Conservation (phyloP, 2,113 vertebrate genomes). For the Hystrix cristata region DNA sequence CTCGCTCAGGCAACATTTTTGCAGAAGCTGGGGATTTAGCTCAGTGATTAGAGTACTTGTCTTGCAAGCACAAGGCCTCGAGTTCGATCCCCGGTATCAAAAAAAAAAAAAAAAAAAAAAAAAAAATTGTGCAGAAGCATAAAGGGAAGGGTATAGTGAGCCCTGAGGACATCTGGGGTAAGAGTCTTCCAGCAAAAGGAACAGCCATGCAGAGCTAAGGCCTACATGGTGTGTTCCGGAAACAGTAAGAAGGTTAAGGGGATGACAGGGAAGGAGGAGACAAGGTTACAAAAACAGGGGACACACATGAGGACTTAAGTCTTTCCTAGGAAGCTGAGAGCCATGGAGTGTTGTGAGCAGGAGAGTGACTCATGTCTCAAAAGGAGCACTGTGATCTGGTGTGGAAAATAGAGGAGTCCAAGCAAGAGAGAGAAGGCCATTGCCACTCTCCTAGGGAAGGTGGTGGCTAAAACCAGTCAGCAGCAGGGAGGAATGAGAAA, state of each 20-base stretch:
- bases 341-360: not conserved
- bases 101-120: too few relatives aligned
- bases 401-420: not conserved
- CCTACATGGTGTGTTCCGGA: accelerated
- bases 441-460: not conserved
- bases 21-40: not conserved
- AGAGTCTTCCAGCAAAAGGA: not conserved
- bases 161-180: not conserved
- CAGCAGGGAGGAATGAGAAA: not conserved
- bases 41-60: too few relatives aligned
- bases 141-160: not conserved
- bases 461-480: not conserved
- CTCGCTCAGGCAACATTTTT: not conserved
- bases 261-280: not conserved
- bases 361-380: not conserved
- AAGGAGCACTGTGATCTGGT: accelerated
- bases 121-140: too few relatives aligned
- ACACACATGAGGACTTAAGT: not conserved
- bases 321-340: not conserved
- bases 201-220: not conserved
- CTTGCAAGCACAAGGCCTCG: too few relatives aligned
- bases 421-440: not conserved
- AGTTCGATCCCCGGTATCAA: too few relatives aligned
- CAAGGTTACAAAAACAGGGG: not conserved
- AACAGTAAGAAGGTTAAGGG: not conserved